phyloP scores from a whole-genome alignment of 2,797 vertebrate species.

The Lophura swinhoii region DNA sequence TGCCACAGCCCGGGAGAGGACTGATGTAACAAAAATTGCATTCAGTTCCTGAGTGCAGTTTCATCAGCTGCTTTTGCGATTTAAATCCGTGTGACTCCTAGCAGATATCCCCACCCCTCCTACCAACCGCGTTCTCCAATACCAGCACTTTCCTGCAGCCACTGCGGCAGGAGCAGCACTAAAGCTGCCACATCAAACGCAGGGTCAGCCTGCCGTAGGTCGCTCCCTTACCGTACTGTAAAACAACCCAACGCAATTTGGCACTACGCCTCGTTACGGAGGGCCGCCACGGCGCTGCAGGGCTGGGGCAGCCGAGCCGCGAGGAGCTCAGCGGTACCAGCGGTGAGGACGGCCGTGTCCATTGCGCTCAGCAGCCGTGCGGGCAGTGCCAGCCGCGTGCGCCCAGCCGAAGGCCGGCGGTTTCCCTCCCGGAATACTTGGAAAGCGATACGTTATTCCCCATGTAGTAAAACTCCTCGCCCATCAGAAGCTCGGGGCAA shows the following conservation, averaged over 20 bases:
- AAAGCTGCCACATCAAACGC: not conserved
- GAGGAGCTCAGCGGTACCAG: no score
- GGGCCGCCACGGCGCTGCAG: not conserved
- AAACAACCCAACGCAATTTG: fast-evolving
- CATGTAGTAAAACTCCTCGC: fast-evolving
- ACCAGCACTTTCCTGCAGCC: not conserved
- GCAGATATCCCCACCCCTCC: not conserved
- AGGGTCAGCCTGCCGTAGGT: not conserved
- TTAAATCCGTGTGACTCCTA: not conserved
- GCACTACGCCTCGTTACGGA: not conserved
- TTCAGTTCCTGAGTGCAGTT: not conserved
- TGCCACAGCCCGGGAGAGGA: not conserved
- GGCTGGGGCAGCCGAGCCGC: no score
- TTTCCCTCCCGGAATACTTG: no score
- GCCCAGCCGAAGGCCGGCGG: no score
- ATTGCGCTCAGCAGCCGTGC: no score
- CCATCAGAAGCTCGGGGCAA: not conserved
- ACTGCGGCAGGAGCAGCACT: not conserved
- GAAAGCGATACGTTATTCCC: fast-evolving
- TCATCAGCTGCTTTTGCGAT: not conserved
- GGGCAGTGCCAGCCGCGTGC: no score
- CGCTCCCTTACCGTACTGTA: not conserved
- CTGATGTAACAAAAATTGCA: not conserved
- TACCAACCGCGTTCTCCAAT: not conserved
- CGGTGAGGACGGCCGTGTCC: no score